Evolutionary conservation across 2,888 invertebrate genomes (phyloP).

Genomic region (Cataglyphis rosenhaueri): DNA sequence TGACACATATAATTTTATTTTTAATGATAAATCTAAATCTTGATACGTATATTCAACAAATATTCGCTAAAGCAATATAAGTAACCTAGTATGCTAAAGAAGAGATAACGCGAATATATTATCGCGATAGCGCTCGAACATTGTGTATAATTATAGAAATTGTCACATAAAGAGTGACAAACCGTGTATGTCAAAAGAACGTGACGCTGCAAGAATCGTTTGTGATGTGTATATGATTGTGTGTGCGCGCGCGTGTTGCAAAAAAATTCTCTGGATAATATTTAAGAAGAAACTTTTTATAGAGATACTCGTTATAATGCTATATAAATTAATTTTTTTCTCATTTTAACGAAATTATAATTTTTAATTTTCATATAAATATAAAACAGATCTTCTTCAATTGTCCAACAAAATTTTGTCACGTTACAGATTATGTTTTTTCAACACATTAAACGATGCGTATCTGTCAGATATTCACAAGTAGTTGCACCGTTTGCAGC

Average conservation of each 20-base stretch:
- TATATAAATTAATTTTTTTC: not conserved
- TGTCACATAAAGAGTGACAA: not conserved
- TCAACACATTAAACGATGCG: not conserved
- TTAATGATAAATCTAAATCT: not conserved
- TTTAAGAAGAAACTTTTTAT: not conserved
- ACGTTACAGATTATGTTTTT: not conserved
- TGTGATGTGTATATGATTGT: too few species aligned
- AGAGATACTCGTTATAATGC: not conserved
- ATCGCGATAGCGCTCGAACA: not conserved
- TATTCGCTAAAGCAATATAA: not conserved
- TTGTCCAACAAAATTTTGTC: not conserved
- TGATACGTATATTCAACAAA: not conserved
- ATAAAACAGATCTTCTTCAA: not conserved
- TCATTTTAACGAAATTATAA: not conserved
- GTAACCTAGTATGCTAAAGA: not conserved
- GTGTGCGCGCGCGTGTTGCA: too few species aligned
- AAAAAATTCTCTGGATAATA: not conserved
- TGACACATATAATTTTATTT: not conserved
- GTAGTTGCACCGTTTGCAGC: not conserved
- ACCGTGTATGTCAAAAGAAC: not conserved
- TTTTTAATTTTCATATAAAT: not conserved
- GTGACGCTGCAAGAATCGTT: not conserved
- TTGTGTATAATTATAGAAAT: not conserved
- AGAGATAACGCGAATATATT: not conserved
- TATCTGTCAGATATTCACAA: not conserved